Percentiles rank a stretch among this genome's conserved stretches.
phyloP scores from a whole-genome alignment of 2,888 invertebrate species.

The Nomada fabriciana region DNA sequence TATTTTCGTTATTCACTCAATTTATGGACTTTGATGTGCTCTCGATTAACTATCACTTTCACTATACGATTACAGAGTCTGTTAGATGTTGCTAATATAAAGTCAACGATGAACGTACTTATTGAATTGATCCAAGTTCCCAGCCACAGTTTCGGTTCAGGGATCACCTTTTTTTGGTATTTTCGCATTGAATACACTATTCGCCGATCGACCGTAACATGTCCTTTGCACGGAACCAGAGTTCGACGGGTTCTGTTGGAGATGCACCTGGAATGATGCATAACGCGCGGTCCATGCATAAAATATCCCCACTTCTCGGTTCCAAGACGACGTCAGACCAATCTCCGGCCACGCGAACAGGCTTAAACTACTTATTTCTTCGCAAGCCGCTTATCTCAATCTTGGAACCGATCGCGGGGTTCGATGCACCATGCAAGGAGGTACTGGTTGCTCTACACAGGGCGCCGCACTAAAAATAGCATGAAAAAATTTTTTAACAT shows the following conservation, averaged over 20 bases:
- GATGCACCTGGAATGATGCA: conserved; percentile 72
- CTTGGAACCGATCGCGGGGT: conserved; percentile 68
- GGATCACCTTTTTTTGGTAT: neutral
- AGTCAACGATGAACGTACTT: neutral
- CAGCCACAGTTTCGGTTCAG: neutral
- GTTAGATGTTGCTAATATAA: neutral
- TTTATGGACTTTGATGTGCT: neutral
- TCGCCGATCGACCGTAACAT: conserved; percentile 20
- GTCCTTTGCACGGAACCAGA: conserved; percentile 57
- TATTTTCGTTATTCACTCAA: neutral
- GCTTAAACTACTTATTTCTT: conserved; percentile 75
- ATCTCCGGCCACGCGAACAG: conserved; percentile 74
- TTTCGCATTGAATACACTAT: conserved; percentile 5
- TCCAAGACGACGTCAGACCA: conserved; percentile 66
- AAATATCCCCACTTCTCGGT: conserved; percentile 69
- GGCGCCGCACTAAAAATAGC: conserved; percentile 64
- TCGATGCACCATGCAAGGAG: conserved; percentile 62
- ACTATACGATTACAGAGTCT: neutral
- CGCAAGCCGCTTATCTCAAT: conserved; percentile 71
- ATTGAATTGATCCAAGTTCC: neutral
- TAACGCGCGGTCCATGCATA: conserved; percentile 64
- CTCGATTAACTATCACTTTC: neutral
- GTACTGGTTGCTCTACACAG: conserved; percentile 45
- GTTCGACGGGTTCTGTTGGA: conserved; percentile 64
- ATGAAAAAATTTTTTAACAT: conserved; percentile 42